Evolutionary conservation across 2,797 vertebrate species (phyloP), one percentile per base, ranked within the genome.

Genomic region (Pseudopleuronectes americanus): DNA sequence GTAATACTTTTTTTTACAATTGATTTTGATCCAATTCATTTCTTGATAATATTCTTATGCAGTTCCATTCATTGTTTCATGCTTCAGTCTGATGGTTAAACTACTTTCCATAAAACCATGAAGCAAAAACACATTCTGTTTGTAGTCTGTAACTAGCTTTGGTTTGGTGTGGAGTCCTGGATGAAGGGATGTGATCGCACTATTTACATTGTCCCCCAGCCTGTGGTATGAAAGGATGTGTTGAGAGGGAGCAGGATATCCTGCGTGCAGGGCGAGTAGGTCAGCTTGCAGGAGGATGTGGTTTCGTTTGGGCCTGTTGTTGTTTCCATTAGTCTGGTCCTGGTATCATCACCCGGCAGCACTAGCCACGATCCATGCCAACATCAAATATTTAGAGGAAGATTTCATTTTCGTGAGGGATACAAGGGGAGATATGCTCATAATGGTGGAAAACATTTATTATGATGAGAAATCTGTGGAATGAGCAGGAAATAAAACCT

Each of bases 211-310:
- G 65, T 64, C 58, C 71, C 58, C 75, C 67, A 23, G 76, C 24
- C 83, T 57, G 71, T 8, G 45, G 26, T 71, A 55, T 68, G 76
- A 75, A 57, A 67, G 69, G 71, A 71, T 79, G 68, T 66, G 58
- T 51, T 56, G 41, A 58, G 47, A 63, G 69, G 70, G 78, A 83
- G 68, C 80, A 84, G 88, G 85, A 90, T 78, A 64, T 91, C 86
- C 87, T 84, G 72, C 58, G 75, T 70, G 23, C 56, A 33, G 53
- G 51, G 64, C 59, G 63, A 26, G 26, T 5, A 48, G 62, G 64
- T 76, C 63, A 41, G 56, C 45, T 63, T 68, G 62, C 57, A 58
- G 61, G 38, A 77, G 83, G 78, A 83, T 81, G 73, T 78, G 86
- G 72, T 66, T 57, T 78, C 84, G 72, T 66, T 57, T 31, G 14